These are phyloP conservation scores for Chydorus sphaericus DNA, from an alignment of 2,888 invertebrate genomes.

Conservation along the genomic window DNA sequence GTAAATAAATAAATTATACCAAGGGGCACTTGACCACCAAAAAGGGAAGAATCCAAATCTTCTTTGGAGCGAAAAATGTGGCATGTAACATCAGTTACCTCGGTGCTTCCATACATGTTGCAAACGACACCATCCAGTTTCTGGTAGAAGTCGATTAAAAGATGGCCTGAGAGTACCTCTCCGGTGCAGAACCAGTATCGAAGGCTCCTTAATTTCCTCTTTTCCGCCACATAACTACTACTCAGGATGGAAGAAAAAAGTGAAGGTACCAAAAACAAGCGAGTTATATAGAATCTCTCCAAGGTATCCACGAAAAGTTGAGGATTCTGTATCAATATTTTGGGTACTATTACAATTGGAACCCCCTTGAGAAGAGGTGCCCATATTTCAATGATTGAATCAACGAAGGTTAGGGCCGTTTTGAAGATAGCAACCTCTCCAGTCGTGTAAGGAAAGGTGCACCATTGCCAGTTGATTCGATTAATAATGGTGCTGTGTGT, in stretches of 20 bases:
- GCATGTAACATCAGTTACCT: too few relatives aligned
- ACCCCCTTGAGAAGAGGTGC: constrained; percentile 62
- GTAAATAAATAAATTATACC: constrained; percentile 4
- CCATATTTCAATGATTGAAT: constrained; percentile 78
- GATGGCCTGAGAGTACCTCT: too few relatives aligned
- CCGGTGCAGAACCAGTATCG: too few relatives aligned
- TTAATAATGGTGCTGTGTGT: constrained; percentile 63
- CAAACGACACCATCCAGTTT: too few relatives aligned
- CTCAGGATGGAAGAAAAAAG: constrained; percentile 29
- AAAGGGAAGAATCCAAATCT: too few relatives aligned
- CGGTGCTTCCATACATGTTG: too few relatives aligned
- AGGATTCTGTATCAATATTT: constrained; percentile 57
- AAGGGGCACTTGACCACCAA: too few relatives aligned
- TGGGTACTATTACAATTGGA: constrained; percentile 56
- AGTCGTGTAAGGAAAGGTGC: constrained; percentile 55
- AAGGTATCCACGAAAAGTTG: constrained; percentile 52
- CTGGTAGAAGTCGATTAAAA: too few relatives aligned
- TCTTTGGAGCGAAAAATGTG: too few relatives aligned
- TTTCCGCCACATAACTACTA: too few relatives aligned
- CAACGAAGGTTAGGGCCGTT: constrained; percentile 80
- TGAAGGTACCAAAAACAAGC: constrained; percentile 73
- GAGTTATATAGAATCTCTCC: constrained; percentile 54
- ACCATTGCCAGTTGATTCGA: constrained; percentile 77
- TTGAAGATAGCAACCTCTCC: constrained; percentile 69
- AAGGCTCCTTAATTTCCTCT: too few relatives aligned